A percentile compares a stretch with the other conserved stretches of the same genome.
Conservation (phyloP, 2,888 invertebrate species). For the Rutpela maculata region DNA sequence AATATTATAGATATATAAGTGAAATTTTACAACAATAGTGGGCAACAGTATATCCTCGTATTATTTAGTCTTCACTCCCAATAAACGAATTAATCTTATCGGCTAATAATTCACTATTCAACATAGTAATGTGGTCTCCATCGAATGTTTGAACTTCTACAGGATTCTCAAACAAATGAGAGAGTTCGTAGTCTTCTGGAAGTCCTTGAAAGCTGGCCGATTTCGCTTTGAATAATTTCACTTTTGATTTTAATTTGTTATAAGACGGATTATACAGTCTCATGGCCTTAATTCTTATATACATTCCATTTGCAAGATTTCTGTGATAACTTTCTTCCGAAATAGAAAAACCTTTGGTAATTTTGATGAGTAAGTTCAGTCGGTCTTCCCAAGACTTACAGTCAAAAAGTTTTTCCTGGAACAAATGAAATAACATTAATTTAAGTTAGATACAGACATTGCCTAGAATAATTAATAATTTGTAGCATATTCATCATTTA, state of each 20-base stretch:
- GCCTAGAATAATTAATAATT: too few relatives aligned
- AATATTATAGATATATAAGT: too few relatives aligned
- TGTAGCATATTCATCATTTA: too few relatives aligned
- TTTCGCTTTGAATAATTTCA: constrained; percentile 65
- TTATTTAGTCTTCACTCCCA: not conserved
- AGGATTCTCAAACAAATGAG: constrained; percentile 76
- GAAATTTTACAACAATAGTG: too few relatives aligned
- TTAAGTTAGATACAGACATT: too few relatives aligned
- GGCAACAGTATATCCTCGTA: too few relatives aligned
- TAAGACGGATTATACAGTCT: constrained; percentile 54
- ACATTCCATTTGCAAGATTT: not conserved
- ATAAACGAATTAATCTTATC: not conserved
- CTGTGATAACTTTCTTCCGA: not conserved
- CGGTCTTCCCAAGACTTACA: not conserved
- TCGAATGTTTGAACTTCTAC: constrained; percentile 81
- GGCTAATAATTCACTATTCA: constrained; percentile 79
- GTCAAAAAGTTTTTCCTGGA: too few relatives aligned
- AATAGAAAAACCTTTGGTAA: constrained; percentile 28
- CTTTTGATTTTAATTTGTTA: constrained; percentile 57
- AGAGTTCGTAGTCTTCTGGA: constrained; percentile 79
- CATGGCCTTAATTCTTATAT: constrained; percentile 48
- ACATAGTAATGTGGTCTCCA: constrained; percentile 83
- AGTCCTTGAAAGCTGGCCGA: not conserved
- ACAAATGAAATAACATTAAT: too few relatives aligned
- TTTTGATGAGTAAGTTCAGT: not conserved